Base-by-base conservation (phyloP, 2,113 vertebrate species). In the Pitta sordida region DNA sequence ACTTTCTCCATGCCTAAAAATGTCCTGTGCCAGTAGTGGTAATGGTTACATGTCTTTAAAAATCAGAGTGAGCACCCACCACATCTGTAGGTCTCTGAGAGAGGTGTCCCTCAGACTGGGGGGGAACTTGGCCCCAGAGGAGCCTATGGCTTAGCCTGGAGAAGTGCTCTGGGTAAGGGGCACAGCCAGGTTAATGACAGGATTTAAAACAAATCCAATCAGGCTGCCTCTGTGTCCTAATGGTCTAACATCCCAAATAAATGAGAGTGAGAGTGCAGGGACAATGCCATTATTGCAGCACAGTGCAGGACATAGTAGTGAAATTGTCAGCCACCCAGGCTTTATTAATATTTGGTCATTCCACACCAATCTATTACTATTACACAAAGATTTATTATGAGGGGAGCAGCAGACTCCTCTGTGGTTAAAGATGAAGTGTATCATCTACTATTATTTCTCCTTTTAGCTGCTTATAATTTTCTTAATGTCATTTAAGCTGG, bases 271-370 rank as follows among this genome's bases (percentile, higher is more conserved):
- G 13, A 76, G 74, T 27, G 34, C 21, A 11, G 58, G 89, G 86
- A 93, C 22, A 93, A 75, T 60, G 87, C 85, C 56, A 44, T 68
- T 63, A 52, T 64, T 96, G 59, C 79, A 90, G 78, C 32, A 8
- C 9, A 1, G 46, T 55, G 83, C 46, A 70, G 75, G 62, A 63
- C 58, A n/a, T n/a, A n/a, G 51, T 43, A 76, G 92, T 53, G 78
- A 83, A 88, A 71, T 71, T 96, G 93, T 94, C 95, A 96, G 83
- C 82, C 91, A 93, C 93, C 76, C 78, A 92, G 78, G 70, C 59
- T 96, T 93, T 91, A 89, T 96, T 94, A 95, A 94, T 95, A 91
- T 92, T 92, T 96, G 92, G 77, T 73, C 58, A 3, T 91, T 93
- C 51, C 49, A 41, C 18, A 91, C 73, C 37, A 76, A 96, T 96